These are phyloP conservation scores for Bovichtus diacanthus DNA, from an alignment of 2,797 vertebrate genomes.

Conservation along the genomic window DNA sequence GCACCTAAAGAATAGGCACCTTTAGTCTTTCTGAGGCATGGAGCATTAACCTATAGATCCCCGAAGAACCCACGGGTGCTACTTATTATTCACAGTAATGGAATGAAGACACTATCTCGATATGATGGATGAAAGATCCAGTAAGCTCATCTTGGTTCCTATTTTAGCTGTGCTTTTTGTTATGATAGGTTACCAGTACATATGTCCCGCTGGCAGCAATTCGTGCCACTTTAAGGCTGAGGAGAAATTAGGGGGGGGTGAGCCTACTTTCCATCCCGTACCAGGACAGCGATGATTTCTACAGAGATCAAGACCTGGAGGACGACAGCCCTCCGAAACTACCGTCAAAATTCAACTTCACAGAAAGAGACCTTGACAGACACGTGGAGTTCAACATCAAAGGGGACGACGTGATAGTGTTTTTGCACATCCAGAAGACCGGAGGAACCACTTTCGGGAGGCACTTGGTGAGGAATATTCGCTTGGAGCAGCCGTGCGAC, in stretches of 20 bases:
- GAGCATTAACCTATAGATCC: constrained; percentile 62
- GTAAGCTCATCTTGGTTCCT: constrained; percentile 94
- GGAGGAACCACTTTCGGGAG: constrained; percentile 97
- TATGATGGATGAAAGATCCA: constrained; percentile 95
- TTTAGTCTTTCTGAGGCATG: constrained; percentile 50
- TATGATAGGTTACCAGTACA: constrained; percentile 95
- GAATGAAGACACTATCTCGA: constrained; percentile 79
- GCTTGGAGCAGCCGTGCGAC: constrained; percentile 94
- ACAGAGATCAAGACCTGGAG: constrained; percentile 85
- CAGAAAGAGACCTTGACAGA: constrained; percentile 90
- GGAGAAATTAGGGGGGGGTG: constrained; percentile 80
- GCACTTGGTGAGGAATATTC: constrained; percentile 97
- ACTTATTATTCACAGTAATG: constrained; percentile 79
- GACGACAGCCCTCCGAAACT: constrained; percentile 82
- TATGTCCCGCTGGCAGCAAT: constrained; percentile 91
- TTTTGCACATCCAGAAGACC: constrained; percentile 98
- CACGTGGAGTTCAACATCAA: constrained; percentile 95
- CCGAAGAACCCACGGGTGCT: constrained; percentile 48
- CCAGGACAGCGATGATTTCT: constrained; percentile 82
- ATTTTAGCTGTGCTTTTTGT: constrained; percentile 93
- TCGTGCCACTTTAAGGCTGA: constrained; percentile 89
- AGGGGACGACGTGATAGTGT: constrained; percentile 95
- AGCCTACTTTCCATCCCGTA: constrained; percentile 79
- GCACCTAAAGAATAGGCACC: constrained; percentile 58
- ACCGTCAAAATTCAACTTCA: constrained; percentile 90